Percentiles rank a stretch among this genome's conserved stretches.
phyloP scores from a whole-genome alignment of 2,888 invertebrate species.

The Orthosia gothica region DNA sequence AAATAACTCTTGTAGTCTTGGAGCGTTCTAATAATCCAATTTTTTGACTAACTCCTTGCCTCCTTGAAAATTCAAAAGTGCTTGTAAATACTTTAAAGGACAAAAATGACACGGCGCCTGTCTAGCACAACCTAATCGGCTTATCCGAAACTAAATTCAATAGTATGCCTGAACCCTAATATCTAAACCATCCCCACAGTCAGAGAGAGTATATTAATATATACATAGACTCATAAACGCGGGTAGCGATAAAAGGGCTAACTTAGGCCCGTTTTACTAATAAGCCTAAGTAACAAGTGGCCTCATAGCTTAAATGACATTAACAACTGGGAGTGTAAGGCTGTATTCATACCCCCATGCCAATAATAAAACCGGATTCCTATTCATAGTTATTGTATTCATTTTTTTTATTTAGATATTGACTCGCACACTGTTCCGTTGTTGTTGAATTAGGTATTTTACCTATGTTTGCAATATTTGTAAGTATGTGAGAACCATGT shows the following conservation, averaged over 20 bases:
- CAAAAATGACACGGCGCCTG: no score
- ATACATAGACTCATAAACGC: slow-evolving; percentile 17
- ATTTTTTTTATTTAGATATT: no score
- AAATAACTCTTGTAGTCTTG: no score
- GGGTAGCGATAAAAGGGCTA: slow-evolving; percentile 39
- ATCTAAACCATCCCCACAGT: slow-evolving; percentile 11
- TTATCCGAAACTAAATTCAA: slow-evolving; percentile 25
- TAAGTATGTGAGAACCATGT: no score
- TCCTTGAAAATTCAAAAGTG: no score
- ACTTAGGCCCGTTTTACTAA: slow-evolving; percentile 48
- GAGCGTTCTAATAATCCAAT: no score
- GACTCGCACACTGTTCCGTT: no score
- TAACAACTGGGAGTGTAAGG: slow-evolving; percentile 38
- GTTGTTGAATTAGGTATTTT: no score
- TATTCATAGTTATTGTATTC: no score
- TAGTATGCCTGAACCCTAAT: slow-evolving; percentile 20
- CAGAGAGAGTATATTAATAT: not conserved
- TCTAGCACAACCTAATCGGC: slow-evolving; percentile 20
- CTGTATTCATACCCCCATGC: not conserved
- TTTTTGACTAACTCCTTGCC: no score
- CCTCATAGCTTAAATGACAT: slow-evolving; percentile 51
- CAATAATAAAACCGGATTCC: not conserved
- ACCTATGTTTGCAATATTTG: no score
- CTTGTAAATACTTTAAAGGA: no score
- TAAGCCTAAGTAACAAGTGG: slow-evolving; percentile 55